These are phyloP conservation scores for Xenus cinereus DNA, from an alignment of 2,113 vertebrate genomes.

Conservation along the genomic window DNA sequence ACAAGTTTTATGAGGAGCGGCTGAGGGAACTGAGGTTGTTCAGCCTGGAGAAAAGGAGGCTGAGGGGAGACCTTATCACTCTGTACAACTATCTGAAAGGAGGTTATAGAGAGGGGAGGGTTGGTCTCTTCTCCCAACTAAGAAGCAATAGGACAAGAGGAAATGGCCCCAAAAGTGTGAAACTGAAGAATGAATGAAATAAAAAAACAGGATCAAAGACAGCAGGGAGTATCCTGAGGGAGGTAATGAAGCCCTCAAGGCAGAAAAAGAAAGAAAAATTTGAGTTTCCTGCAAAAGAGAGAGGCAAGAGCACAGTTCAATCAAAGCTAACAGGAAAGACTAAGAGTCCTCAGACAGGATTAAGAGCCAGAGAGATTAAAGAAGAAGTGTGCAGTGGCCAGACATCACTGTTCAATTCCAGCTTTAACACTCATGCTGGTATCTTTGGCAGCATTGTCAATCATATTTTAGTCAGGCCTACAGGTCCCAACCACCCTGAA, in stretches of 20 bases:
- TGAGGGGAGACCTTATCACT: not conserved
- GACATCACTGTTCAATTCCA: not conserved
- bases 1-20: not conserved
- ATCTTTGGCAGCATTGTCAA: not conserved
- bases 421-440: not conserved
- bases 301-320: not conserved
- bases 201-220: not conserved
- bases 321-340: not conserved
- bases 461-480: not conserved
- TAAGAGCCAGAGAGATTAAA: not conserved
- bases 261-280: not conserved
- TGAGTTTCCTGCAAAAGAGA: not conserved
- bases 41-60: not conserved
- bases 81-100: not conserved
- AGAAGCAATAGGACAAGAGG: not conserved
- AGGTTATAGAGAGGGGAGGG: not conserved
- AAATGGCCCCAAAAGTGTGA: not conserved
- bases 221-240: not conserved
- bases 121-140: not conserved
- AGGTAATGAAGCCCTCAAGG: not conserved
- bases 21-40: not conserved
- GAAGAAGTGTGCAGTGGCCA: not conserved
- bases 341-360: not conserved
- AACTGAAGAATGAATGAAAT: not conserved
- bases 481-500: not conserved